Evolutionary conservation across 2,113 vertebrate species (phyloP), one percentile per base, ranked within the genome.

Genomic region (Gymnogyps californianus): DNA sequence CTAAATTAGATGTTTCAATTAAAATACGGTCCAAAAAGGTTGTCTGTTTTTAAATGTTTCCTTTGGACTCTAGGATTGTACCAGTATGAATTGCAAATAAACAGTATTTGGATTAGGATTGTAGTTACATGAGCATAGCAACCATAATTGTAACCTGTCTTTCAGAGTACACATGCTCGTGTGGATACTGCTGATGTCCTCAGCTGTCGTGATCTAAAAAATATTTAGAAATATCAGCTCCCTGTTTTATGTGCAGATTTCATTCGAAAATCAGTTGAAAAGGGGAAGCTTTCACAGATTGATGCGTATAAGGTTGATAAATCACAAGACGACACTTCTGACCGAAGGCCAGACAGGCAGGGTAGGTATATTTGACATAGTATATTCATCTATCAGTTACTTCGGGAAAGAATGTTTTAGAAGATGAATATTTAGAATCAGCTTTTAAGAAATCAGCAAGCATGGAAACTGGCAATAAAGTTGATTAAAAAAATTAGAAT

Each of bases 141-240:
- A 18, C 54, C 67, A 36, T 46, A 36, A 58, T 54, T 80, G 18
- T 84, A 61, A 82, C 62, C 62, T 97, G 47, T 74, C 89, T 92
- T 92, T 95, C 96, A 99, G 99, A 99, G 98, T 92, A 98, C 98
- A 46, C 98, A 99, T 87, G 61, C 99, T 28, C 98, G 99, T 90
- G 95, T 98, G 83, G 97, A 91, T 47, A 96, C 87, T n/a, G 92
- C 97, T 91, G 94, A 96, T 67, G 51, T 52, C 28, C 96, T 99
- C 83, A 99, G 98, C 95, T 70, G 96, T 87, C 95, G 32, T 72
- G 94, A 98, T 59, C 95, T 98, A 87, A 98, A 97, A 20, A 97
- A 89, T 87, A 94, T 98, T 77, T 93, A 94, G 52, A 99, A 98
- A 90, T 89, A 98, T 57, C 93, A 96, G 20, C 96, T 98, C 11